Evolutionary conservation across 2,888 invertebrate species (phyloP), one percentile per base, ranked within the genome.

Genomic region (Sabatieria punctata): DNA sequence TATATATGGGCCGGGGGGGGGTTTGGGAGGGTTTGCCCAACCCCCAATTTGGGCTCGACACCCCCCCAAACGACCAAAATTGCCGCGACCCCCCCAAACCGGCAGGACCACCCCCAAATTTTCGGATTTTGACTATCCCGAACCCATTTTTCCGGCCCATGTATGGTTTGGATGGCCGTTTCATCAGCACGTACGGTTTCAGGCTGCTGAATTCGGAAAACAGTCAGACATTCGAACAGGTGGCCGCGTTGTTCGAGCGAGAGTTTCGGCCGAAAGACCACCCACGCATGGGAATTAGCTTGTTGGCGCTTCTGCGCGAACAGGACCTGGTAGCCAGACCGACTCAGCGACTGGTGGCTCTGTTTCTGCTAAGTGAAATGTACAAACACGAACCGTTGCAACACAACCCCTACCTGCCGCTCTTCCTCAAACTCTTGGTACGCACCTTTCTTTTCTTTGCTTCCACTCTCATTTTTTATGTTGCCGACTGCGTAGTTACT

Each of bases 221-320:
- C 63, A 74, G 75, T 47, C 79, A 79, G 63, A 77, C 77, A 25
- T 72, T 86, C 61, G 85, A 86, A 59, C 74, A 74, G 39, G 74
- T 86, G 57, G 78, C 80, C 44, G 73, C 74, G 55, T 80, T 80
- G 61, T 73, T 85, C 37, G 80, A 81, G 62, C 82, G 81, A 63
- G 76, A 77, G 55, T 85, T 85, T 65, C 75, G 77, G 22, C 78
- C 78, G 64, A 74, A 77, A 45, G 82, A 84, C 59, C 78, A 79
- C 64, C 84, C 82, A 61, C 82, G 82, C 70, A 71, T 63, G 50
- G 68, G 68, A 43, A 60, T 57, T 45, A 60, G 65, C 26, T 50
- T 70, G 55, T 65, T 63, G 55, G 54, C 78, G 55, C 63, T 82
- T 38, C 67, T 82, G 15, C 76, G 77, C 56, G 78, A 82, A 59